Evolutionary conservation across 2,888 invertebrate genomes (phyloP).

Genomic region (Perizoma affinitatum): DNA sequence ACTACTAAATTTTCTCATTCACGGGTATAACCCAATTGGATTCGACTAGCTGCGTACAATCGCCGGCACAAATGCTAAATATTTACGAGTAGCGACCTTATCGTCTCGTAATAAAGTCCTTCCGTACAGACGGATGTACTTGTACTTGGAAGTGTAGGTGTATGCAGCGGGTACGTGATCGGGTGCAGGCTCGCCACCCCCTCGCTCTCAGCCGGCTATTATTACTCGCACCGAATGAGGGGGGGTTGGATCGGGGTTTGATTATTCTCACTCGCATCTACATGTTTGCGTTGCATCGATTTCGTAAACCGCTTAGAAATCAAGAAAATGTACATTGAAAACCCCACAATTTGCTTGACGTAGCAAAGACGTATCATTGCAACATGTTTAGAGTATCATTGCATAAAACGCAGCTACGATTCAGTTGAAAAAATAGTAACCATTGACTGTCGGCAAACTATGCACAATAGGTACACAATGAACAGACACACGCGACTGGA

Average conservation of each 20-base stretch:
- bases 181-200: slow-evolving; percentile 58
- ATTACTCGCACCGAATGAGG: slow-evolving; percentile 63
- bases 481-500: slow-evolving; percentile 37
- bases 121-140: slow-evolving; percentile 16
- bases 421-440: slow-evolving; percentile 17
- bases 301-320: slow-evolving; percentile 45
- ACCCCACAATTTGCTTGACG: not conserved
- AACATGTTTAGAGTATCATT: slow-evolving; percentile 1
- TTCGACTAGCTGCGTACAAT: slow-evolving; percentile 44
- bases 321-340: slow-evolving; percentile 3
- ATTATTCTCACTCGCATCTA: slow-evolving; percentile 80
- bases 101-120: slow-evolving; percentile 31
- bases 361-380: not conserved
- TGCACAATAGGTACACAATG: slow-evolving; percentile 13
- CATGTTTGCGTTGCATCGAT: slow-evolving; percentile 79
- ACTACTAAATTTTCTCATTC: slow-evolving; percentile 31
- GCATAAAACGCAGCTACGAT: slow-evolving; percentile 3
- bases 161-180: slow-evolving; percentile 59
- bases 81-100: slow-evolving; percentile 33
- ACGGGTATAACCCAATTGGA: slow-evolving; percentile 51
- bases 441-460: slow-evolving; percentile 20
- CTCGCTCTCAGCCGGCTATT: slow-evolving; percentile 58
- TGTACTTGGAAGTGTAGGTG: slow-evolving; percentile 39
- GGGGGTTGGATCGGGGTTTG: slow-evolving; percentile 70
- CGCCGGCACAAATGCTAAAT: slow-evolving; percentile 31